Evolutionary conservation across 1,140 invertebrate species (phyloP), one percentile per base, ranked within the genome.

Genomic region (Heterodera carotae): DNA sequence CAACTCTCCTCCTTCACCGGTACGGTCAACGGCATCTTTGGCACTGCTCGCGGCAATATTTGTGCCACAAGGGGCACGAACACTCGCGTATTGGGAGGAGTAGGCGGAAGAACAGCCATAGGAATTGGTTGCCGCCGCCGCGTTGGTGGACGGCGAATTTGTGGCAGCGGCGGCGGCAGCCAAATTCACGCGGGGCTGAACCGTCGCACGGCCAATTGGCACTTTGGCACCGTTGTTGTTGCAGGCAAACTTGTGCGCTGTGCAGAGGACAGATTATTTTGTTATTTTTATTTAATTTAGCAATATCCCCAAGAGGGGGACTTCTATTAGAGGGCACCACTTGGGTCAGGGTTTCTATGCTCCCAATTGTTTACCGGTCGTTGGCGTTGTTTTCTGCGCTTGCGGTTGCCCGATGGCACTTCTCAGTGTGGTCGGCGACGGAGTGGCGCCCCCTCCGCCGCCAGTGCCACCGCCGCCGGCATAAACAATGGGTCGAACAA

Each of bases 401-500:
- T 25, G 60, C 29, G 60, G 8, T 62, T 62, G 60, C n/a, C 60
- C 60, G 7, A 31, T 29, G 27, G 62, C 62, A 64, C 33, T 62
- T 18, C 71, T 43, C 29, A 74, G 36, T 2, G 48, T 64, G 64
- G 71, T 64, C 33, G 71, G 71, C 27, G 71, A 74, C 2, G 71
- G 36, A n/a, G 25, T 74, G 36, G 71, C 43, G 33, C 39, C 48
- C 22, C 48, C 48, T 1, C 15, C 48, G 22, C 12, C 48, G 12
- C 48, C 48, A n/a, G n/a, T n/a, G 3, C 48, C 48, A 56, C 48
- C 78, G 70, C 81, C 29, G 70, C 69, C 43, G 76, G 81, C 83
- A 70, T 84, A 68, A 33, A 85, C 82, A 69, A 83, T 71, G 59
- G 82, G 82, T 62, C 82, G 69, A 36, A 82, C 81, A 66, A 79